phyloP scores from a whole-genome alignment of 2,113 vertebrate genomes.

The Carassius carassius region DNA sequence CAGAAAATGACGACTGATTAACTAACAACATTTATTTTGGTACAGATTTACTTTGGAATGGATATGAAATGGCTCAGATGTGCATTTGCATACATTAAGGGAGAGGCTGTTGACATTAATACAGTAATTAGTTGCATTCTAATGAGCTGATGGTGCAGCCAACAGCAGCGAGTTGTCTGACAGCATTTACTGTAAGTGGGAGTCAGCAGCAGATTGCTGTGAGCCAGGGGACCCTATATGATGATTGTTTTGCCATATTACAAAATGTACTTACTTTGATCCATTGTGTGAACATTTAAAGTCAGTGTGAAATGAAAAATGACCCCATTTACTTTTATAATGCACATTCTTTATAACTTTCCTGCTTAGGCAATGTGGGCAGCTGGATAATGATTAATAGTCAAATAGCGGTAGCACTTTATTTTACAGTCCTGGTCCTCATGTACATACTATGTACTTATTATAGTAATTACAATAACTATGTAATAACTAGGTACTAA shows the following conservation, averaged over 20 bases:
- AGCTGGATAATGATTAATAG: background rate
- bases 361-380: background rate
- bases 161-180: background rate
- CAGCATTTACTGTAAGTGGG: background rate
- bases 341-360: background rate
- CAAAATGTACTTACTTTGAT: conserved; percentile 1
- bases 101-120: conserved; percentile 50
- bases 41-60: conserved; percentile 41
- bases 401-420: no score
- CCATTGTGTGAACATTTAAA: background rate
- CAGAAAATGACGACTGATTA: conserved; percentile 33
- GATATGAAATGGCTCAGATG: conserved; percentile 30
- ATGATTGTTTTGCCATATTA: background rate
- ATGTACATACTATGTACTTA: no score
- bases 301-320: background rate
- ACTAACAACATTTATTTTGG: conserved; percentile 8
- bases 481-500: no score
- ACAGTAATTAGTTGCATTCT: conserved; percentile 50
- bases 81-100: conserved; percentile 57
- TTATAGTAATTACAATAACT: no score
- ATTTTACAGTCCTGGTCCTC: no score
- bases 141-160: conserved; percentile 41
- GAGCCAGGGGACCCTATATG: background rate
- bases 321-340: conserved; percentile 4
- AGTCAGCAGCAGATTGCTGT: background rate